Conservation (phyloP, 2,888 invertebrate genomes). For the Dorcus parallelipipedus region DNA sequence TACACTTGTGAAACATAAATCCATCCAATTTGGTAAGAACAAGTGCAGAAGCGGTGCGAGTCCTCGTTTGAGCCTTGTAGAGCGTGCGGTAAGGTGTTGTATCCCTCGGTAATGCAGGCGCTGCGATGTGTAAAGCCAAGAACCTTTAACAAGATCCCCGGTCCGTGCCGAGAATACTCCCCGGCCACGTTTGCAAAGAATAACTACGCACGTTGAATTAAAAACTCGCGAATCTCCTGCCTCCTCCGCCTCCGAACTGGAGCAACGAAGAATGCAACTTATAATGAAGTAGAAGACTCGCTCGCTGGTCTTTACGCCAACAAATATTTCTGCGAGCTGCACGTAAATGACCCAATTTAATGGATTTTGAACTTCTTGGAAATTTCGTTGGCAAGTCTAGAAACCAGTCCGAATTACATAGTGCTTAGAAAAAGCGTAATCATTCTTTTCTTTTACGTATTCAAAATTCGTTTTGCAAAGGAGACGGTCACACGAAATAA, state of each 20-base stretch:
- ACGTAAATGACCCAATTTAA: too few species aligned
- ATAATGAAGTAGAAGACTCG: neutral
- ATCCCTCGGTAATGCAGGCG: slow-evolving; percentile 20
- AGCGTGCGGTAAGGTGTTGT: slow-evolving; percentile 17
- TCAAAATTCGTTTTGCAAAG: too few species aligned
- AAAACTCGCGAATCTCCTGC: slow-evolving; percentile 26
- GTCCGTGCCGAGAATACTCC: slow-evolving; percentile 23
- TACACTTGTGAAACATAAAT: slow-evolving; percentile 19
- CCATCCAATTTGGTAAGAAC: slow-evolving; percentile 23
- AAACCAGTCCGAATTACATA: too few species aligned
- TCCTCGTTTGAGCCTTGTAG: slow-evolving; percentile 15
- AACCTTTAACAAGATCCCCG: slow-evolving; percentile 22
- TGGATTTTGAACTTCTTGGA: too few species aligned
- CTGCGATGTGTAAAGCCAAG: slow-evolving; percentile 21
- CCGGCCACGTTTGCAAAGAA: neutral
- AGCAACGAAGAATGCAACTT: neutral
- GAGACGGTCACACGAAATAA: too few species aligned
- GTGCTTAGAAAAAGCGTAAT: too few species aligned
- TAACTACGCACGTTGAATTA: slow-evolving; percentile 21
- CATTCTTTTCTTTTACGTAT: too few species aligned
- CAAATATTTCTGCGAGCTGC: too few species aligned
- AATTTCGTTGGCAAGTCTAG: too few species aligned
- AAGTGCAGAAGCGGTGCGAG: slow-evolving; percentile 20
- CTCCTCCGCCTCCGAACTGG: neutral
- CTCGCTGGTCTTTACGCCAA: too few species aligned